Base-by-base conservation (phyloP, 2,797 vertebrate species). In the Antennarius maculatus region DNA sequence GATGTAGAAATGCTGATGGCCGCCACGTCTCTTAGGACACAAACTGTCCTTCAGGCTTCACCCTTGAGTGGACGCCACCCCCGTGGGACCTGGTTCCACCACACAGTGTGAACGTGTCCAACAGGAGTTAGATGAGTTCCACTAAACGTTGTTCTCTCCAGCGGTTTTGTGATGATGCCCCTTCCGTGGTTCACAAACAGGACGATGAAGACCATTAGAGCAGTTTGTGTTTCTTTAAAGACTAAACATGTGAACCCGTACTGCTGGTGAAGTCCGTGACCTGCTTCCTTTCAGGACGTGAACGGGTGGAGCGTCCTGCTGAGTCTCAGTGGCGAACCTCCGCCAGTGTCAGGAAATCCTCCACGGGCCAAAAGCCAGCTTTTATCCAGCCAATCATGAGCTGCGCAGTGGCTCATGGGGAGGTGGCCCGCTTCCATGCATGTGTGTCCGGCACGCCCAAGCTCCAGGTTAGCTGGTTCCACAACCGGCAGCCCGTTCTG, bases 221-320 rank as follows among this genome's bases (percentile, higher is more conserved):
- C 23, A 23, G 1, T 23, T 23, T 23, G 1, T 23, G 23, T 23
- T 23, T 23, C 23, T 39, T 39, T 39, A 2, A 39, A 39, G 37
- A 15, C 31, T 42, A 45, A 39, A 54, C 54, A 34, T 18, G 12
- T n/a, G 29, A 57, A 52, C 27, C 34, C 37, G 57, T 31, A 41
- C 17, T 43, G 54, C 39, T 66, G 60, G 59, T 49, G 34, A 80
- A 75, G 74, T 61, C 41, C 62, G 62, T 74, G 54, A 71, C 89
- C 64, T 96, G 93, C 94, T 97, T 97, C 93, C 92, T 98, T 97
- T 93, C 95, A 99, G 97, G 95, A 90, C 86, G 89, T 93, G 95
- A 81, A 83, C 92, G 88, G 82, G 88, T 81, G 92, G 94, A 95
- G 78, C 71, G 88, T 89, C 86, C 90, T 77, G 74, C 94, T 72